phyloP scores from a whole-genome alignment of 2,888 invertebrate genomes.

The Idaea straminata region DNA sequence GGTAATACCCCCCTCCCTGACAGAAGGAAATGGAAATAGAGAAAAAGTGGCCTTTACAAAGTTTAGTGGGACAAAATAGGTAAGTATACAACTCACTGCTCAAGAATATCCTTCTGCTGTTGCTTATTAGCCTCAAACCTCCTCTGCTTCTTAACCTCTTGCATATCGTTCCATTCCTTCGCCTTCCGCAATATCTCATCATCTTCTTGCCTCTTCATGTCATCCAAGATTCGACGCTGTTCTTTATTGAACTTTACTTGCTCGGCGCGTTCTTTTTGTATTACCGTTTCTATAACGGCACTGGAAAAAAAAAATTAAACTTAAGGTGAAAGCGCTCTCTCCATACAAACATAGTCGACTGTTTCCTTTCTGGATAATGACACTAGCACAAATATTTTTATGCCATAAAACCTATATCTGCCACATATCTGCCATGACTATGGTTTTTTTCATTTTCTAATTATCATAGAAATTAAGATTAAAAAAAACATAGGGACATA shows the following conservation, averaged over 20 bases:
- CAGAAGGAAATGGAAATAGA: no score
- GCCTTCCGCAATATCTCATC: constrained; percentile 52
- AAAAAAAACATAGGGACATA: no score
- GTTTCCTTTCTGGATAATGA: no score
- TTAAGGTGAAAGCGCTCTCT: no score
- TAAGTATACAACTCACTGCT: constrained; percentile 51
- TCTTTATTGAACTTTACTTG: constrained; percentile 61
- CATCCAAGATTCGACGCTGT: constrained; percentile 46
- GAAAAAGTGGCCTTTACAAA: neutral
- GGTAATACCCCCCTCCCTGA: no score
- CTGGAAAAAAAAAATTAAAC: constrained; percentile 45
- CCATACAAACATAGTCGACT: no score
- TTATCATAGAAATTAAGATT: no score
- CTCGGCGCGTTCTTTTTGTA: constrained; percentile 64
- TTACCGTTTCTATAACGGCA: constrained; percentile 66
- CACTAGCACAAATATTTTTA: no score
- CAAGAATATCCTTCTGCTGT: constrained; percentile 60
- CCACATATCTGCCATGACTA: no score
- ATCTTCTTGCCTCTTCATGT: constrained; percentile 51
- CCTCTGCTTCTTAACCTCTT: constrained; percentile 38
- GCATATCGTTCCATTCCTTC: constrained; percentile 58
- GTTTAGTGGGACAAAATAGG: neutral
- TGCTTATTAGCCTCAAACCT: constrained; percentile 57
- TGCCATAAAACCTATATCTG: no score
- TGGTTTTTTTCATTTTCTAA: no score